Conservation (phyloP, 2,113 vertebrate species). For the Saguinus imperator region DNA sequence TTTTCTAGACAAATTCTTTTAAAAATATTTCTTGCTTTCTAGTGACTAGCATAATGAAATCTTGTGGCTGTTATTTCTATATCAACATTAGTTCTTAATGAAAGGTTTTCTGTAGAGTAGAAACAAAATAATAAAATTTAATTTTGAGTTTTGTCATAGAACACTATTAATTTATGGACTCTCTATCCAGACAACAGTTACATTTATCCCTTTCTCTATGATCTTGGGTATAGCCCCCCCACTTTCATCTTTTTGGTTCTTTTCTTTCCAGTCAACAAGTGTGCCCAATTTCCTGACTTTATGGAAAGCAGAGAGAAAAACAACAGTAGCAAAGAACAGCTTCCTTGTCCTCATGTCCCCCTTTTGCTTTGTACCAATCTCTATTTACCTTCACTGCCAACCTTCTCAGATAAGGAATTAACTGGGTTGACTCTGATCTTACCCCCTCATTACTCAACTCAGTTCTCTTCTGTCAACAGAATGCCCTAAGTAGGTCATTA, state of each 20-base stretch:
- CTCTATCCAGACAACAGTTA: not conserved
- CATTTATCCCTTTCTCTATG: not conserved
- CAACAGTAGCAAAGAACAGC: not conserved
- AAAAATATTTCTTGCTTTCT: not conserved
- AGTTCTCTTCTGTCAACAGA: not conserved
- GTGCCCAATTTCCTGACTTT: not conserved
- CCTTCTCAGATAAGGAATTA: not conserved
- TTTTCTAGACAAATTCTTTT: not conserved
- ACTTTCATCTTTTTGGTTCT: not conserved
- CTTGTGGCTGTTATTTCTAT: not conserved
- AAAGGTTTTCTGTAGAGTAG: not conserved
- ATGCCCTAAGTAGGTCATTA: not conserved
- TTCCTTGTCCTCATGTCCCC: not conserved
- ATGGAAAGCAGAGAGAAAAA: not conserved
- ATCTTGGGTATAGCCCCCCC: accelerated
- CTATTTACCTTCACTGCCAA: not conserved
- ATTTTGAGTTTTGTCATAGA: not conserved
- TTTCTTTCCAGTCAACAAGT: not conserved
- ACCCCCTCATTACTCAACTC: not conserved
- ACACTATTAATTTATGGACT: not conserved
- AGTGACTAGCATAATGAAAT: not conserved
- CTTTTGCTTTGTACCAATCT: not conserved
- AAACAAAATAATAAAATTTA: slow-evolving; percentile 5
- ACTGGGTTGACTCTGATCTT: not conserved
- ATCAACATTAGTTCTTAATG: not conserved